Percentiles rank a stretch among this genome's conserved stretches.
phyloP scores from a whole-genome alignment of 1,140 invertebrate genomes.

The Drosophila rhopaloa region DNA sequence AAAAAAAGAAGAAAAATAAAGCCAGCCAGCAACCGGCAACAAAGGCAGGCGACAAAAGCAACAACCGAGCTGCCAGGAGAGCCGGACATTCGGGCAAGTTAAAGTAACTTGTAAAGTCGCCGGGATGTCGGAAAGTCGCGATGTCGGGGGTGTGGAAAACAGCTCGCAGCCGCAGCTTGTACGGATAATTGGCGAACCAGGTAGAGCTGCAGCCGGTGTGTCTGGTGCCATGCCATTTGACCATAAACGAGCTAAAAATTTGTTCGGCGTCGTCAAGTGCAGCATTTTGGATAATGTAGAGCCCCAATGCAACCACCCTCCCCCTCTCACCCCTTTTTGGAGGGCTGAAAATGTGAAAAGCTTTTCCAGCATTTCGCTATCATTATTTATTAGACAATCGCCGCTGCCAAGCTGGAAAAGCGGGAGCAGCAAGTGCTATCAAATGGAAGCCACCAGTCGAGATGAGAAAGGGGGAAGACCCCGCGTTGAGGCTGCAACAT shows the following conservation, averaged over 20 bases:
- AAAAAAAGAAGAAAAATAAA: slow-evolving; percentile 7
- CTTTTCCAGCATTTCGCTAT: slow-evolving; percentile 70
- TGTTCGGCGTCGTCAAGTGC: slow-evolving; percentile 74
- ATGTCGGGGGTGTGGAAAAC: slow-evolving; percentile 58
- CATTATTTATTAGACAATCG: slow-evolving; percentile 75
- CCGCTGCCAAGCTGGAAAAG: slow-evolving; percentile 13
- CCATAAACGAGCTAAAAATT: slow-evolving; percentile 81
- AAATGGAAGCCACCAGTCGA: slow-evolving; percentile 34
- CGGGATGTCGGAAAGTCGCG: slow-evolving; percentile 43
- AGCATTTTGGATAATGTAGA: slow-evolving; percentile 68
- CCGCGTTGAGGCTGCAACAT: slow-evolving; percentile 36
- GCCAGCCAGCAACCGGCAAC: slow-evolving; percentile 1
- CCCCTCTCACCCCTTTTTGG: not conserved
- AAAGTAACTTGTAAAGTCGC: slow-evolving; percentile 80
- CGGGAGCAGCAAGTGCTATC: slow-evolving; percentile 56
- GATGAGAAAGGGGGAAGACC: not conserved
- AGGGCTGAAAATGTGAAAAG: slow-evolving; percentile 61
- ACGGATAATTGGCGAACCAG: slow-evolving; percentile 78
- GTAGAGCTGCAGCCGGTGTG: slow-evolving; percentile 62
- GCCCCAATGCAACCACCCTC: not conserved
- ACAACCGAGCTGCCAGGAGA: slow-evolving; percentile 39
- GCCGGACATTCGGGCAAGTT: slow-evolving; percentile 60
- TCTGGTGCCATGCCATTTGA: slow-evolving; percentile 79
- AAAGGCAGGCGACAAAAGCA: slow-evolving; percentile 57
- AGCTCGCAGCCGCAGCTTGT: slow-evolving; percentile 69